Evolutionary conservation across 2,797 vertebrate species (phyloP), one percentile per base, ranked within the genome.

Genomic region (Podarcis siculus): DNA sequence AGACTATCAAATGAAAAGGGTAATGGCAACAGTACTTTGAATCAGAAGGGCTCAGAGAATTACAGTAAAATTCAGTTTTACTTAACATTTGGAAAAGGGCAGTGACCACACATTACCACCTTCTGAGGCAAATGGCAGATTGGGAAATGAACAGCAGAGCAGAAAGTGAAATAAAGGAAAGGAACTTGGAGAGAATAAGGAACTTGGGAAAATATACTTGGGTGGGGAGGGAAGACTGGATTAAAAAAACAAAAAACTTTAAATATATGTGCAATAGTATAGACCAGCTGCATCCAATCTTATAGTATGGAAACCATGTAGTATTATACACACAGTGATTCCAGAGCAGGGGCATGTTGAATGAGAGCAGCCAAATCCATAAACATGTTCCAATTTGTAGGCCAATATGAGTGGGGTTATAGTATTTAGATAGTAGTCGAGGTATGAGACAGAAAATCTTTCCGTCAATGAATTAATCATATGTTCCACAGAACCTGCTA

Each of bases 81-180:
- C 64, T 92, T 93, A 92, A 86, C 37, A 91, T 86, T 81, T 90
- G 58, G 64, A 72, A 69, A 91, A 93, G 67, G 87, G 25, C 72
- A 89, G 83, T 9, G 85, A 25, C 25, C 87, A 81, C 55, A 49
- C 49, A 88, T 89, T 88, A 79, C 13, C 81, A n/a, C 86, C 6
- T 58, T 91, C 90, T 91, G 78, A 58, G 92, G 78, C 84, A 87
- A 49, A 72, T 61, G 92, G 78, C 84, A 87, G 49, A 72, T 45
- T 84, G 72, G 6, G 4, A 90, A 89, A 72, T 27, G 12, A 92
- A 91, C 83, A 78, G 1, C 69, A 39, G 13, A 79, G 2, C 37
- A 85, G 89, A 85, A 82, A 76, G 75, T 91, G 21, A 84, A 42
- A 66, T 73, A 83, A 39, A 17, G 77, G 37, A 72, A 90, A 75